Evolutionary conservation across 2,888 invertebrate genomes (phyloP), one percentile per base, ranked within the genome.

Genomic region (Volucella zonaria): DNA sequence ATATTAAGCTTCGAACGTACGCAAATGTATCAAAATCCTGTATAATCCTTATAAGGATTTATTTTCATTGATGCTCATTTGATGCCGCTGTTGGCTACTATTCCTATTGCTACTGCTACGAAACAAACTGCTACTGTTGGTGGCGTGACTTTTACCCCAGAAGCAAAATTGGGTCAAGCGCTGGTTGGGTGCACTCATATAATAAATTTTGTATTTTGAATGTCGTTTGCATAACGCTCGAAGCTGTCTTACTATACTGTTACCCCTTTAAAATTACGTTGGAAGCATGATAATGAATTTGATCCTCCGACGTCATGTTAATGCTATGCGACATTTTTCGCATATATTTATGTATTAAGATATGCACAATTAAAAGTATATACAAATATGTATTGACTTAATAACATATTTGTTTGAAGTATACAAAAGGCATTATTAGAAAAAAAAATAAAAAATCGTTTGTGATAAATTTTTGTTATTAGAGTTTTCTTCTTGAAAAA

Each of bases 1-100:
- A 68, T 79, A 68, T 79, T 73, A 78, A 78, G 78, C 78, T 82
- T 75, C 64, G 31, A 71, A 75, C 66, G 75, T 61, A 75, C 70
- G 75, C 54, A 79, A 79, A 79, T 83, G 83, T 71, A 79, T 83
- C 75, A 79, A 71, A 80, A 83, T 83, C 79, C 56, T 56, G 31
- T 71, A 71, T 83, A 79, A 83, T 83, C 79, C 71, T 61, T 79
- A 66, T 75, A 71, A 79, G 67, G 75, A 83, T 83, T 75, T 83
- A 83, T 83, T 49, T 83, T 70, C 74, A 74, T 74, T 82, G 83
- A 80, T 83, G 75, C 70, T 80, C 79, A 79, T 75, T 83, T 83
- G 54, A 47, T 70, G 54, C n/a, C 18, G 56, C 68, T 79, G 66
- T 38, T 79, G 70, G 79, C 66, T 78, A 78, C 74, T 68, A 82